These are phyloP conservation scores for Myotis planiceps DNA, from an alignment of 2,797 vertebrate species.

Conservation along the genomic window DNA sequence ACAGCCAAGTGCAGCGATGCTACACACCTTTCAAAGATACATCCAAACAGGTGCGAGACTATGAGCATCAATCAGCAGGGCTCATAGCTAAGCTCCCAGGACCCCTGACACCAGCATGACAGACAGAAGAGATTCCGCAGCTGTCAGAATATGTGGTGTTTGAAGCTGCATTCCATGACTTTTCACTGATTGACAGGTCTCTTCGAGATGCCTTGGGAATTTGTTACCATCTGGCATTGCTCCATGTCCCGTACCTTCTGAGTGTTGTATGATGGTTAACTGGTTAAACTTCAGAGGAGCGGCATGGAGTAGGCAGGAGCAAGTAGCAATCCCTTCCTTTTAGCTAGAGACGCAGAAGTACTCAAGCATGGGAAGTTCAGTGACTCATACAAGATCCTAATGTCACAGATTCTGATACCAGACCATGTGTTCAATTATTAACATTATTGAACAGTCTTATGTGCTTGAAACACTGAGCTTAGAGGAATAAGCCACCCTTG, in stretches of 20 bases:
- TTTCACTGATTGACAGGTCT: background rate
- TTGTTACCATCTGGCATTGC: background rate
- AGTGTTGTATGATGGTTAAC: background rate
- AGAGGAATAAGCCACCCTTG: background rate
- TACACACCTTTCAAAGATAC: background rate
- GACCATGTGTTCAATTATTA: background rate
- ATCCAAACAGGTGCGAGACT: constrained; percentile 54
- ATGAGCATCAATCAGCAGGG: background rate
- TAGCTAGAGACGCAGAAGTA: background rate
- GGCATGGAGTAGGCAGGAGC: background rate
- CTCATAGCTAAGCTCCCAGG: background rate
- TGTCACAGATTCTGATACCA: background rate
- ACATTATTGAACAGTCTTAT: background rate
- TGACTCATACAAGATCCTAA: background rate
- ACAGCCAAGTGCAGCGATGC: constrained; percentile 46
- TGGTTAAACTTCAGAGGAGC: background rate
- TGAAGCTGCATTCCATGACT: background rate
- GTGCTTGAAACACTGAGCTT: background rate
- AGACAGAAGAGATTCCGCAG: background rate
- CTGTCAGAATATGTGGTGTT: constrained; percentile 33
- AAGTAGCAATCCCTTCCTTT: background rate
- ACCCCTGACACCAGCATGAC: background rate
- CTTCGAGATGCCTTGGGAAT: background rate
- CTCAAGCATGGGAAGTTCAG: background rate
- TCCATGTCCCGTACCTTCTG: background rate